Evolutionary conservation across 2,113 vertebrate species (phyloP).

Genomic region (Serilophus lunatus): DNA sequence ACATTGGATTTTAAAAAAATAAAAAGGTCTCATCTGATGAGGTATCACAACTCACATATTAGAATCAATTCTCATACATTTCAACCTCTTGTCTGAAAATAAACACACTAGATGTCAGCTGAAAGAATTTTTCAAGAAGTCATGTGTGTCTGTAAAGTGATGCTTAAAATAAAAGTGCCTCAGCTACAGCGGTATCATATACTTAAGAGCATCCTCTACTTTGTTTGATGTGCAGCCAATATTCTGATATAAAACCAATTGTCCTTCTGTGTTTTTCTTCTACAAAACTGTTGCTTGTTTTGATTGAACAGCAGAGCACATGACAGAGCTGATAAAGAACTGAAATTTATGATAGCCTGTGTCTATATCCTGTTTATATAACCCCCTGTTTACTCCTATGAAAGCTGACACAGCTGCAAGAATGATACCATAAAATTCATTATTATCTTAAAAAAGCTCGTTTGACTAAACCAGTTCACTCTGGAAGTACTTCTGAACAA

Average conservation of each 20-base stretch:
- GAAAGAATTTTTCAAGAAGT: not conserved
- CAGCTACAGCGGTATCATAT: not conserved
- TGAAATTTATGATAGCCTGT: not conserved
- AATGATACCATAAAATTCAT: not conserved
- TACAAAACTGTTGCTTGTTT: not conserved
- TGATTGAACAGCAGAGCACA: not conserved
- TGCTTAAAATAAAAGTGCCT: not conserved
- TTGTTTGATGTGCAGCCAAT: constrained; percentile 14
- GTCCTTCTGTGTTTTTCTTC: not conserved
- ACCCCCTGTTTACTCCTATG: not conserved
- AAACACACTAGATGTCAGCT: not conserved
- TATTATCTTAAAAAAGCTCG: not conserved
- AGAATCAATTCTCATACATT: not conserved
- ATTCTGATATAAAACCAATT: not conserved
- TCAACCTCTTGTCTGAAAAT: not conserved
- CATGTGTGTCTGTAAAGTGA: not conserved
- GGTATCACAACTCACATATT: not conserved
- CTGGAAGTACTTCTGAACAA: not conserved
- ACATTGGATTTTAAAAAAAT: not conserved
- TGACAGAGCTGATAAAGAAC: constrained; percentile 15
- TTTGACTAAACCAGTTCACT: not conserved
- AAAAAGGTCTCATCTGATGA: not conserved
- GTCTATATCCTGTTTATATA: not conserved
- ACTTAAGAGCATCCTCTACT: not conserved
- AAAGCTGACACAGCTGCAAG: constrained; percentile 12